phyloP scores from a whole-genome alignment of 2,797 vertebrate species.

The Tangara arthus region DNA sequence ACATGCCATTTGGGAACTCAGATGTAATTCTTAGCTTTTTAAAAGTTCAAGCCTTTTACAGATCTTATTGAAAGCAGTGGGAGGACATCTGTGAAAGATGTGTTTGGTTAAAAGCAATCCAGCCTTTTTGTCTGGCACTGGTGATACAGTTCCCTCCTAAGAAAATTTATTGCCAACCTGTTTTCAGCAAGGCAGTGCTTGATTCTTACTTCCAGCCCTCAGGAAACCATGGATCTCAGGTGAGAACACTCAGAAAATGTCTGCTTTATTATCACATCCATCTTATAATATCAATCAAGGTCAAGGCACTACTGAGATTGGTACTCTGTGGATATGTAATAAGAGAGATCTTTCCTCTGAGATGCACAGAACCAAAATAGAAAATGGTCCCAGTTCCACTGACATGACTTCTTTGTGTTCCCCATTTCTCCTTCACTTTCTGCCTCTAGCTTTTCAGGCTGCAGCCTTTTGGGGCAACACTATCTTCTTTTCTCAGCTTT shows the following conservation, averaged over 20 bases:
- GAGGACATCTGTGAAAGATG: not conserved
- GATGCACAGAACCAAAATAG: not conserved
- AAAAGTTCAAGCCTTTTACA: not conserved
- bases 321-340: not conserved
- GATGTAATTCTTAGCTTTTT: not conserved
- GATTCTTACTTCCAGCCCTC: not conserved
- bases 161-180: not conserved
- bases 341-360: not conserved
- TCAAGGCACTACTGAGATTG: not conserved
- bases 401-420: not conserved
- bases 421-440: not conserved
- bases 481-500: not conserved
- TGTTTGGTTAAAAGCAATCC: not conserved
- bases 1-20: not conserved
- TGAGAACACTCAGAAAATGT: not conserved
- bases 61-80: not conserved
- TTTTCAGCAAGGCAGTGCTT: not conserved
- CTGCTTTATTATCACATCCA: not conserved
- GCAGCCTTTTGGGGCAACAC: not conserved
- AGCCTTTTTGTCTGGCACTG: slow-evolving; percentile 1
- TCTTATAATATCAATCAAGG: not conserved
- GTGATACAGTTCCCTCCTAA: not conserved
- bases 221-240: not conserved
- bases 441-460: not conserved
- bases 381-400: not conserved